A percentile compares a stretch with the other conserved stretches of the same genome.
These are phyloP conservation scores for Lepus timidus DNA, from an alignment of 2,113 vertebrate genomes.

Conservation along the genomic window DNA sequence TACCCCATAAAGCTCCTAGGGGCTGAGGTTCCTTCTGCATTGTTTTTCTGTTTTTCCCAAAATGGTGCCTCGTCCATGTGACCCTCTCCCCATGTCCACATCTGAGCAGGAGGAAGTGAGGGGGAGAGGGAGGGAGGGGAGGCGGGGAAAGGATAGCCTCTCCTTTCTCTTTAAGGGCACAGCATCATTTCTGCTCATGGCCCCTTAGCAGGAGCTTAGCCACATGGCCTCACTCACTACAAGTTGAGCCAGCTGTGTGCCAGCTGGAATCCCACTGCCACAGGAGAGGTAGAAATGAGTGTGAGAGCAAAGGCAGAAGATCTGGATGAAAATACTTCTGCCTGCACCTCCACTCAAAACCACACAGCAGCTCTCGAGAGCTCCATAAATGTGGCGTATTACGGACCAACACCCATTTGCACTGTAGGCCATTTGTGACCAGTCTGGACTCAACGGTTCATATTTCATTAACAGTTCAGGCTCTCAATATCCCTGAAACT, in stretches of 20 bases:
- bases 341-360: neutral
- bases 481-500: neutral
- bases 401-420: too few relatives aligned
- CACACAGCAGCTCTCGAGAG: neutral
- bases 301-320: fast-evolving
- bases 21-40: neutral
- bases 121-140: neutral
- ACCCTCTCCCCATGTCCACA: neutral
- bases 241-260: too few relatives aligned
- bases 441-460: fast-evolving
- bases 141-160: fast-evolving
- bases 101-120: too few relatives aligned
- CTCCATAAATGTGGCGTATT: too few relatives aligned
- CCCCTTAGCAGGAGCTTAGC: neutral
- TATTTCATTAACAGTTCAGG: neutral
- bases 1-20: neutral
- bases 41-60: neutral
- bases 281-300: neutral
- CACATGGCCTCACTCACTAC: neutral
- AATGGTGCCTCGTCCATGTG: neutral
- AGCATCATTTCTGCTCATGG: neutral
- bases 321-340: neutral
- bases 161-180: neutral
- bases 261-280: neutral
- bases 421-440: too few relatives aligned